A percentile compares a stretch with the other conserved stretches of the same genome.
These are phyloP conservation scores for Drosophila lini DNA, from an alignment of 1,140 invertebrate species.

Conservation along the genomic window DNA sequence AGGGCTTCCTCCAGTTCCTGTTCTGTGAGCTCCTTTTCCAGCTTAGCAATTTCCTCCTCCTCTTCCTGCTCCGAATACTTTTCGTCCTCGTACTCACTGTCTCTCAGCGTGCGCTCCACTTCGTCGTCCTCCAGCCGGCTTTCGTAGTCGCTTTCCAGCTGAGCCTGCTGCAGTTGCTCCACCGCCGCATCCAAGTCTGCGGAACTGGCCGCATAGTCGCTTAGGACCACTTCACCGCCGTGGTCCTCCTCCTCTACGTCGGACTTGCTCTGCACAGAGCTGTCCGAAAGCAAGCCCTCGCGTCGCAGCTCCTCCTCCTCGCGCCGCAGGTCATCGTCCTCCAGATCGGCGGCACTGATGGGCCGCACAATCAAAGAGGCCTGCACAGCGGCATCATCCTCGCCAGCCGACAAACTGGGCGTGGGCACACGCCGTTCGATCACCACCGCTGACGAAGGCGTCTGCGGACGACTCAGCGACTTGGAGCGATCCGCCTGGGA, in stretches of 20 bases:
- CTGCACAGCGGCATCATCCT: constrained; percentile 85
- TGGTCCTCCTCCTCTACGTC: constrained; percentile 79
- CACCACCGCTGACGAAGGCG: constrained; percentile 87
- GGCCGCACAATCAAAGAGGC: constrained; percentile 86
- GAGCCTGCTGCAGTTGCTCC: constrained; percentile 57
- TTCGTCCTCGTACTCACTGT: constrained; percentile 74
- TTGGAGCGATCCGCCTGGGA: constrained; percentile 85
- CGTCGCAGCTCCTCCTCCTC: constrained; percentile 77
- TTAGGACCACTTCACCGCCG: constrained; percentile 42
- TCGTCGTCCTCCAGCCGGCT: constrained; percentile 72
- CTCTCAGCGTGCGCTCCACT: constrained; percentile 65
- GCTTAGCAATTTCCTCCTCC: constrained; percentile 39
- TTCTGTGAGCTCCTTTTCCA: constrained; percentile 52
- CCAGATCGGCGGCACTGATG: constrained; percentile 80
- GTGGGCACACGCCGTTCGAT: constrained; percentile 86
- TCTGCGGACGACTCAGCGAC: constrained; percentile 85
- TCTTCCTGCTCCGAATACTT: constrained; percentile 42
- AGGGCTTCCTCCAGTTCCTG: constrained; percentile 68
- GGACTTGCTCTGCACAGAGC: constrained; percentile 85
- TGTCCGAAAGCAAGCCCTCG: constrained; percentile 81
- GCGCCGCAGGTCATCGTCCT: constrained; percentile 66
- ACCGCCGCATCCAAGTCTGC: constrained; percentile 72
- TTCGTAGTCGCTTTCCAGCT: constrained; percentile 75
- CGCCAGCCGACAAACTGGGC: constrained; percentile 84
- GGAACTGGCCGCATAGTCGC: constrained; percentile 73